Base-by-base conservation (phyloP, 2,113 vertebrate species). In the Passer domesticus region DNA sequence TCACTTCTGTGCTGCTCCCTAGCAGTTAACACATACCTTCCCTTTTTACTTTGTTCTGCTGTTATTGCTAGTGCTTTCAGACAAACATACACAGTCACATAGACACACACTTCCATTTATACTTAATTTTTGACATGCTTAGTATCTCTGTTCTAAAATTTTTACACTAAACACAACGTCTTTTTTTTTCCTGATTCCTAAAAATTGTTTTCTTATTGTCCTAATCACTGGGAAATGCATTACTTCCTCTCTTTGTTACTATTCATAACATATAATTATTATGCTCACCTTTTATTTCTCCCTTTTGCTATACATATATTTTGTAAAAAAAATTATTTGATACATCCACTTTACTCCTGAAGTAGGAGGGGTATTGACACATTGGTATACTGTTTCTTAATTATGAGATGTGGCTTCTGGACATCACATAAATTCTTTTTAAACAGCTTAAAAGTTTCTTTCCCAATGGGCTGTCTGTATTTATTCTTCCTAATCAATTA, bases 401-500 rank as follows among this genome's bases (percentile, higher is more conserved):
- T 92, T 88, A 43, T 31, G 47, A 78, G 10, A 12, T 60, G 52
- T 75, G 37, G 22, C 5, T 87, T 87, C 63, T 70, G 60, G 39
- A 63, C 59, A 44, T 50, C 39, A 72, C 68, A 87, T 68, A 72
- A 91, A 81, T 78, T 87, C 53, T 81, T 78, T 44, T 84, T 87
- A 72, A 95, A 73, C 27, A 90, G 27, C 56, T 94, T 94, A 28
- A 53, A 87, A 63, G 27, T 92, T 78, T 31, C 23, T 89, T 72
- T 72, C 60, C 20, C 33, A 84, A 68, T 72, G 49, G 25, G 2
- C 27, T 88, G 23, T 46, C 75, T 90, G 31, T 77, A 62, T 93
- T 93, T 96, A 66, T 86, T 93, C 63, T 88, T 93, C 75, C n/a
- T 69, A 94, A 88, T 50, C 18, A 88, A 90, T 93, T 88, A 82